Evolutionary conservation across 2,113 vertebrate species (phyloP), one percentile per base, ranked within the genome.

Genomic region (Collichthys lucidus): DNA sequence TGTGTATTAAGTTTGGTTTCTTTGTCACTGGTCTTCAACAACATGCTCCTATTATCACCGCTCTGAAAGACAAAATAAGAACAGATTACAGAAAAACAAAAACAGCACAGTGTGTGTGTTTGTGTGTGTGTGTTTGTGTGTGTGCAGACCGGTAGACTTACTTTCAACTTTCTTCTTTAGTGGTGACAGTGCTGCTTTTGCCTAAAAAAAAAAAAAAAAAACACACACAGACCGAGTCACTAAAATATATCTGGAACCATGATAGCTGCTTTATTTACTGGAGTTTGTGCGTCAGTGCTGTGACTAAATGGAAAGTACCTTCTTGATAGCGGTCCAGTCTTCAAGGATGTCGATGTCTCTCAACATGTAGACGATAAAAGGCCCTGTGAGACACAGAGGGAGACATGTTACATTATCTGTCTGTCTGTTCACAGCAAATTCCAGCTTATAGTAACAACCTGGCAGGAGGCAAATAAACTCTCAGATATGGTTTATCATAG

Each of bases 351-450:
- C 96, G 0, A 96, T 93, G 73, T 98, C 97, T 68, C 95, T 96
- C 84, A 98, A 76, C 97, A 98, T 98, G 91, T 98, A 98, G 59
- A 98, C 97, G 2, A 98, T 97, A 82, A 97, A 98, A 0, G 97
- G 97, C 29, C 97, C 96, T 97, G 84, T 17, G 44, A 85, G 47
- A 87, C 20, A 74, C 3, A 76, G 9, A 22, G 9, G 17, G 9
- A 14, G 26, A 2, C 0, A 11, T 2, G 0, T 47, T 60, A 17
- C 46, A 53, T n/a, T 17, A 17, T 10, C 56, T 20, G 44, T 26
- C 2, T 0, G 14, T 31, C 49, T 50, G 49, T 68, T 16, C 44
- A 12, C 29, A 42, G 19, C 31, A 35, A 35, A 20, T 11, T 44
- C 22, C 31, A 71, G n/a, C 55, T 60, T 42, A 24, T 4, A 42